phyloP scores from a whole-genome alignment of 2,888 invertebrate genomes.

The Tenodera sinensis region DNA sequence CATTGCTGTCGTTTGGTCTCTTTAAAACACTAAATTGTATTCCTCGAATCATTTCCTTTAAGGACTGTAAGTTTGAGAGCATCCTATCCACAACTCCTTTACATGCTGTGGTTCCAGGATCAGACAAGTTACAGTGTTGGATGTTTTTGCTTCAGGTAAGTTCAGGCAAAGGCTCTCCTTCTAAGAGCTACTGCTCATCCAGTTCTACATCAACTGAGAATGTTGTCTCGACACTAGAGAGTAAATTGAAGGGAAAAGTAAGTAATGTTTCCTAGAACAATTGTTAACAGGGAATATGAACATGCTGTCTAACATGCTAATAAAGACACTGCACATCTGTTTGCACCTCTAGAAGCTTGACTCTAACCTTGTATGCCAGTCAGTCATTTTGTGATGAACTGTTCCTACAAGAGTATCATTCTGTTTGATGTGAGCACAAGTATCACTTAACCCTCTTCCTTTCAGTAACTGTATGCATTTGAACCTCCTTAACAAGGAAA shows the following conservation, averaged over 20 bases:
- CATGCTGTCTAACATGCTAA: constrained; percentile 7
- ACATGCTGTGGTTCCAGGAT: not conserved
- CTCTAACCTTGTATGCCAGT: not conserved
- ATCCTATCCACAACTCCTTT: not conserved
- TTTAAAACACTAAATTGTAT: no score
- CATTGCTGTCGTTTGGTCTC: no score
- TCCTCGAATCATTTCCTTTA: no score
- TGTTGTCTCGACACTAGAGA: constrained; percentile 56
- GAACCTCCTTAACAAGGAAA: no score
- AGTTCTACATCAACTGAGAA: constrained; percentile 63
- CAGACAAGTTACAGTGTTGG: not conserved
- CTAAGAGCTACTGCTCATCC: constrained; percentile 60
- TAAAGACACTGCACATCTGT: not conserved
- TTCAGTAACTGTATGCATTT: no score
- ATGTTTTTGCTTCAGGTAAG: constrained; percentile 46
- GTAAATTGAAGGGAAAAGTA: constrained; percentile 47
- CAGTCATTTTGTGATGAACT: not conserved
- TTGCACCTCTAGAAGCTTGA: not conserved
- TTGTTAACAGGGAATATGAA: not conserved
- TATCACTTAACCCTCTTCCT: not conserved
- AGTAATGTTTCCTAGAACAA: constrained; percentile 35
- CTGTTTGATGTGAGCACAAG: not conserved
- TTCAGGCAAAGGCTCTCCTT: constrained; percentile 59
- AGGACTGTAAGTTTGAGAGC: not conserved
- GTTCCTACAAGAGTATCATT: not conserved